Evolutionary conservation across 1,140 invertebrate genomes (phyloP).

Genomic region (Mya arenaria): DNA sequence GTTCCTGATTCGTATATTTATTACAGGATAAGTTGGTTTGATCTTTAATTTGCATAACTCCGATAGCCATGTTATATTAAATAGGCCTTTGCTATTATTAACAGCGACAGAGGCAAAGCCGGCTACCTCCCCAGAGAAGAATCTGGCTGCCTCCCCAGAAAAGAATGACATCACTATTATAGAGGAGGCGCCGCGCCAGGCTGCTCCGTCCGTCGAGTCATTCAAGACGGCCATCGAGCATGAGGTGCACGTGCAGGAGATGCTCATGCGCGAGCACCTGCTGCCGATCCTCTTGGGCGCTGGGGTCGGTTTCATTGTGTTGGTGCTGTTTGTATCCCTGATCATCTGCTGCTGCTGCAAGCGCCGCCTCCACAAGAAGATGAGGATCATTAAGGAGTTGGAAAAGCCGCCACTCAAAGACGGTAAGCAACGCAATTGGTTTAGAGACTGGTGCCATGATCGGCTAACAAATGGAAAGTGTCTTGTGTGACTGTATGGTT

Average conservation of each 20-base stretch:
- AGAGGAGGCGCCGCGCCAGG: background rate
- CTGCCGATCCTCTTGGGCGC: constrained; percentile 41
- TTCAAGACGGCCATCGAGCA: constrained; percentile 42
- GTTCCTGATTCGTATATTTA: too few relatives aligned
- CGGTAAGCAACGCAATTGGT: background rate
- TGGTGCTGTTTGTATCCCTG: constrained; percentile 39
- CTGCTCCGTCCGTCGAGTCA: background rate
- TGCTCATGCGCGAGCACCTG: constrained; percentile 36
- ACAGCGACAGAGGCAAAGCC: constrained; percentile 31
- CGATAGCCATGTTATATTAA: too few relatives aligned
- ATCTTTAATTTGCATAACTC: too few relatives aligned
- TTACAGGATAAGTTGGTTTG: too few relatives aligned
- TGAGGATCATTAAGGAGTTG: constrained; percentile 43
- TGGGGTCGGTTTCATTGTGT: constrained; percentile 44
- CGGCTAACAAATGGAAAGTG: too few relatives aligned
- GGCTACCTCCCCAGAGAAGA: background rate
- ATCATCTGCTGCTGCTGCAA: constrained; percentile 47
- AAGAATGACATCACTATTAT: constrained; percentile 11
- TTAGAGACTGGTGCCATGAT: background rate
- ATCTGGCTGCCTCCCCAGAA: background rate
- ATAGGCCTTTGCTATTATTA: too few relatives aligned
- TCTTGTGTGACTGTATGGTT: too few relatives aligned
- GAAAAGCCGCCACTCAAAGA: constrained; percentile 41
- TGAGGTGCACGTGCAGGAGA: constrained; percentile 50
- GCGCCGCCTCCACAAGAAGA: constrained; percentile 37